Conservation (phyloP, 2,888 invertebrate species). For the Orgyia antiqua region DNA sequence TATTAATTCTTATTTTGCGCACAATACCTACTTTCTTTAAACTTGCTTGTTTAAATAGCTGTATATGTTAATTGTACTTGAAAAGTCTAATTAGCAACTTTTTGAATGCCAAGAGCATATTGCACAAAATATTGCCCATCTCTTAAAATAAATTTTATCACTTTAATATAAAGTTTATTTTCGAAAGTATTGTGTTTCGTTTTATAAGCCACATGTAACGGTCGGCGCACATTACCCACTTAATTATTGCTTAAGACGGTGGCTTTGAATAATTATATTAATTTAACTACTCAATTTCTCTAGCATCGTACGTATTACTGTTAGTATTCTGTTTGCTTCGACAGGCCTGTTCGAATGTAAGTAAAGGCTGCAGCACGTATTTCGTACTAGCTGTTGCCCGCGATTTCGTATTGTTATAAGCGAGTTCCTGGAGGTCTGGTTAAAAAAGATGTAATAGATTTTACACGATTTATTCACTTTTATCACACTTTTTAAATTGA, state of each 20-base stretch:
- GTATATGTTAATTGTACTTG: constrained; percentile 21
- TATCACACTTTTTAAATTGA: no score
- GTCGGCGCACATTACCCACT: constrained; percentile 22
- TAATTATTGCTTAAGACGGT: constrained; percentile 14
- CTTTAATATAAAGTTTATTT: constrained; percentile 5
- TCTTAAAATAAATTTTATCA: constrained; percentile 7
- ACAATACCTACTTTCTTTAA: constrained; percentile 24
- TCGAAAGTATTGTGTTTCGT: constrained; percentile 2
- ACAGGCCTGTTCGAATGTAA: neutral
- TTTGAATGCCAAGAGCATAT: constrained; percentile 23
- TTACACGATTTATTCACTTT: no score
- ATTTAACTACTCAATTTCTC: constrained; percentile 24
- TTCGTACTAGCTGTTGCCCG: no score
- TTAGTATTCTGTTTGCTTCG: neutral
- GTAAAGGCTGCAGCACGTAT: no score
- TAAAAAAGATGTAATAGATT: no score
- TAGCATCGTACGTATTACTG: constrained; percentile 1
- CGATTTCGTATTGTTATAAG: no score
- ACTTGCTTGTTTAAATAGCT: constrained; percentile 13
- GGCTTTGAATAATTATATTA: constrained; percentile 24
- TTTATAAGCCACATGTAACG: constrained; percentile 23
- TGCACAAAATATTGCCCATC: constrained; percentile 8
- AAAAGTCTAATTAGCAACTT: constrained; percentile 18
- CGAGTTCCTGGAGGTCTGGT: no score
- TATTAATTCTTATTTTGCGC: no score